Base-by-base conservation (phyloP, 2,797 vertebrate species). In the Lycodopsis pacificus region DNA sequence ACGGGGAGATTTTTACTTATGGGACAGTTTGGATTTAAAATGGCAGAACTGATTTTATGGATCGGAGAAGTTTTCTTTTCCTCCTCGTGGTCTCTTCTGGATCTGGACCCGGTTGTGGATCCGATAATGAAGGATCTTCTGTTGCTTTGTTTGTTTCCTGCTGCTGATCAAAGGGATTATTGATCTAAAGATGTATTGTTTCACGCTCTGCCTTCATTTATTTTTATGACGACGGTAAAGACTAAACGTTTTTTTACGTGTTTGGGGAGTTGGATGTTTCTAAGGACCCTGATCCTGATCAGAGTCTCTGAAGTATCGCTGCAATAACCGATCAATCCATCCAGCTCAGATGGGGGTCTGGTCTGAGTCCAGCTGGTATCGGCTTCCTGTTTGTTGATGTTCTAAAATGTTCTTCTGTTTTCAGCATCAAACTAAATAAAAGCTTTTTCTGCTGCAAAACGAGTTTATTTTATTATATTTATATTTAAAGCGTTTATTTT, bases 371-470 rank as follows among this genome's bases (percentile, higher is more conserved):
- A 54, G 53, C 25, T 54, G 25, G 49, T 54, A 6, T 27, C 51
- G 51, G 51, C 51, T 53, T 5, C 12, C 22, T 53, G 51, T 54
- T 27, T 90, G 85, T 93, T 91, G 79, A 89, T 86, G 89, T 91
- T 88, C 86, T 89, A 81, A 71, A 79, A 89, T 76, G 85, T 93
- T 93, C 83, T 87, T 93, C 82, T 88, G 70, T 80, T 82, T 89
- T 81, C 88, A 76, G 65, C 76, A 51, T 89, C 90, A 91, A 84
- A 93, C 76, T 85, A 85, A 96, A 95, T 95, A 95, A 95, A 95
- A 89, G 86, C 90, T 91, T 94, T 95, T 95, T 94, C 90, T 94
- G 93, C 91, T 62, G 70, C 61, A 63, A 22, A 1, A 27, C 0
- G 65, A 46, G n/a, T 14, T 54, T 54, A 25, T 25, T 51, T 51